Conservation (phyloP, 2,797 vertebrate species). For the Paramormyrops hopkinsi region DNA sequence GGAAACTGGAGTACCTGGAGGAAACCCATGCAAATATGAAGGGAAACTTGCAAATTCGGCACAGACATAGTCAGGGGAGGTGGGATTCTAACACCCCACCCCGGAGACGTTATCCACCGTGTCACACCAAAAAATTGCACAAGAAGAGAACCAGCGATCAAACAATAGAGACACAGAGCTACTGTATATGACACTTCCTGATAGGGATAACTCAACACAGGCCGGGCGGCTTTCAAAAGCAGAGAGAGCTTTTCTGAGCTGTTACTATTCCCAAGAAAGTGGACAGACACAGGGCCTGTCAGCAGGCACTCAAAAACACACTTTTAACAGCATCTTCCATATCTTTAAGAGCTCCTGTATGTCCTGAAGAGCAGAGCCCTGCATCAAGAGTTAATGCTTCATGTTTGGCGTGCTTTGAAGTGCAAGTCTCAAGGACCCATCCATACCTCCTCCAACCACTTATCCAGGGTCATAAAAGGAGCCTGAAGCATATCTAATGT, state of each 20-base stretch:
- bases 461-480: conserved; percentile 16
- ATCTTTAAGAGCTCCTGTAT: neutral
- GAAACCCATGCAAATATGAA: neutral
- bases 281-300: neutral
- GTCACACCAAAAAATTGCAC: neutral
- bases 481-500: conserved; percentile 24
- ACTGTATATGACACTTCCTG: neutral
- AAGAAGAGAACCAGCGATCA: neutral
- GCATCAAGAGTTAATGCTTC: neutral
- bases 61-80: neutral
- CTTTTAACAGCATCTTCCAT: neutral
- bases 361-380: neutral
- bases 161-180: neutral
- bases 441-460: neutral
- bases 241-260: neutral
- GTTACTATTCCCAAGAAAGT: neutral
- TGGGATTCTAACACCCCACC: neutral
- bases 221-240: neutral
- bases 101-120: neutral
- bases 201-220: neutral
- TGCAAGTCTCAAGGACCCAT: neutral
- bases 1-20: neutral
- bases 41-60: neutral
- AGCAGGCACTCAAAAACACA: neutral
- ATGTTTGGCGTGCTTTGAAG: conserved; percentile 18